Percentiles rank a stretch among this genome's conserved stretches.
phyloP scores from a whole-genome alignment of 2,888 invertebrate genomes.

The Microctonus hyperodae region DNA sequence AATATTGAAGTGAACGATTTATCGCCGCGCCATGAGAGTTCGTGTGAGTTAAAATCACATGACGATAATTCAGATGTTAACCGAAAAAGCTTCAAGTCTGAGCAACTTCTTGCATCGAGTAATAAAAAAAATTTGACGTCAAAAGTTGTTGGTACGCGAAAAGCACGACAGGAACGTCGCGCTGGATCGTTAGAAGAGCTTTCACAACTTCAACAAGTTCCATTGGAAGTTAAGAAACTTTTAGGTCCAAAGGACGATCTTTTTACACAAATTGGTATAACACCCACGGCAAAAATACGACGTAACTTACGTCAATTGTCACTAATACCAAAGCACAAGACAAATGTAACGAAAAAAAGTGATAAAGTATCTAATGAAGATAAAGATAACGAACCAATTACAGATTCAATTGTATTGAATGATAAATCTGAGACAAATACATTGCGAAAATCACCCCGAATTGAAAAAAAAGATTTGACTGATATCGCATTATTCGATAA shows the following conservation, averaged over 20 bases:
- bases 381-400: conserved; percentile 5
- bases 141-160: conserved; percentile 35
- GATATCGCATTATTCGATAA: not conserved
- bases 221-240: conserved; percentile 47
- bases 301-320: conserved; percentile 7
- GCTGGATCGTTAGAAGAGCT: conserved; percentile 37
- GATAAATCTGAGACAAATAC: conserved; percentile 25
- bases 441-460: conserved; percentile 51
- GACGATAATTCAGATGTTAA: conserved; percentile 18
- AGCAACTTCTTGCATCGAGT: conserved; percentile 10
- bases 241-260: conserved; percentile 45
- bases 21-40: conserved; percentile 28
- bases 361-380: conserved; percentile 17
- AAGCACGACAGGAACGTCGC: conserved; percentile 35
- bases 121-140: conserved; percentile 22
- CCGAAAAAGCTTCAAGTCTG: conserved; percentile 32
- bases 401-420: not conserved
- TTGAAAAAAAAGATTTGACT: conserved; percentile 41
- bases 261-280: conserved; percentile 39
- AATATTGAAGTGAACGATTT: conserved; percentile 31
- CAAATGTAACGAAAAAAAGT: conserved; percentile 22
- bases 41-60: conserved; percentile 30
- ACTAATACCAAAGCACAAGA: conserved; percentile 12
- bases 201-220: conserved; percentile 40
- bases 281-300: conserved; percentile 18